Conservation (phyloP, 2,888 invertebrate species). For the Oscheius sp. region DNA sequence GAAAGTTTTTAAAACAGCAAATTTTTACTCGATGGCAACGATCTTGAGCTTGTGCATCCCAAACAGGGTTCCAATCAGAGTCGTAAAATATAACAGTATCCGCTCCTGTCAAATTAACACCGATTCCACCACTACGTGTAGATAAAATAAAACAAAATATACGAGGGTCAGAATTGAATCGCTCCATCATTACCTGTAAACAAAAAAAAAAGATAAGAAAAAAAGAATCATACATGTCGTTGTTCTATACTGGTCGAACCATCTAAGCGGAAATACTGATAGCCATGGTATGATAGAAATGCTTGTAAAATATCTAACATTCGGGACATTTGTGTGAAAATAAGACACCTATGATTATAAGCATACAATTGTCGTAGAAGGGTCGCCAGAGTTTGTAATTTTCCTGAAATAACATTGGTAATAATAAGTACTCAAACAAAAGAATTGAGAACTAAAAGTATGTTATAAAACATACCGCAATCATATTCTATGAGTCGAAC, state of each 20-base stretch:
- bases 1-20: constrained; percentile 3
- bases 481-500: constrained; percentile 96
- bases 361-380: constrained; percentile 84
- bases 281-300: constrained; percentile 94
- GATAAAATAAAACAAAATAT: constrained; percentile 97
- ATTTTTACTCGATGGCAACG: constrained; percentile 80
- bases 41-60: constrained; percentile 88
- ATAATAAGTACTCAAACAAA: too few species aligned
- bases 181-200: constrained; percentile 90
- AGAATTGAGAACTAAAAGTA: too few species aligned
- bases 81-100: constrained; percentile 99
- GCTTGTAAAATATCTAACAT: constrained; percentile 95
- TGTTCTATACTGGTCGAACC: constrained; percentile 94
- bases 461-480: too few species aligned
- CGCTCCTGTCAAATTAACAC: constrained; percentile 97
- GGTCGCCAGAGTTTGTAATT: constrained; percentile 86
- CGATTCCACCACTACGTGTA: constrained; percentile 95
- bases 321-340: constrained; percentile 99
- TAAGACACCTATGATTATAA: constrained; percentile 87
- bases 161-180: constrained; percentile 92
- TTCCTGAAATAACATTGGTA: constrained; percentile 78
- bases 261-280: constrained; percentile 93
- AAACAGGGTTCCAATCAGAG: constrained; percentile 83
- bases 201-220: neutral
- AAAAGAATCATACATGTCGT: constrained; percentile 78